phyloP scores from a whole-genome alignment of 2,113 vertebrate genomes.

The Taurulus bubalis region DNA sequence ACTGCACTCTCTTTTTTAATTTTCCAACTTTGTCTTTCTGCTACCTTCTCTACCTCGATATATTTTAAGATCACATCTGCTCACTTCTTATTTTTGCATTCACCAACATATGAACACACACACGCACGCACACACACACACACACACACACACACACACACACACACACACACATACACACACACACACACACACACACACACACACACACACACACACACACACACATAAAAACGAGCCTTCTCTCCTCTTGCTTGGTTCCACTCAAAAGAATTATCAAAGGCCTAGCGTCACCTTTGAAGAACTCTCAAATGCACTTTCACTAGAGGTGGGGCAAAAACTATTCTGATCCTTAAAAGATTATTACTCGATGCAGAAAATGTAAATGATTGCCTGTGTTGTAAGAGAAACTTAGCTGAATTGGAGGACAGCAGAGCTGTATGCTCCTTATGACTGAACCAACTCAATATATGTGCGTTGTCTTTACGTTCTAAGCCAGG shows the following conservation, averaged over 20 bases:
- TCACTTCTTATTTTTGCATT: slow-evolving; percentile 11
- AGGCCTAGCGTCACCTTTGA: slow-evolving; percentile 36
- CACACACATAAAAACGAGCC: no score
- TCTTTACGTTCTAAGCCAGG: not conserved
- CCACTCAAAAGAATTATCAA: slow-evolving; percentile 12
- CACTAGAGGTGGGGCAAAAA: not conserved
- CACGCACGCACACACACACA: not conserved
- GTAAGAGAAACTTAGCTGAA: not conserved
- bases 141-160: no score
- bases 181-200: no score
- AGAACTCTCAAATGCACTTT: slow-evolving; percentile 35
- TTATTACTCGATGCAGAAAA: not conserved
- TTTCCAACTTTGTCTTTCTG: slow-evolving; percentile 15
- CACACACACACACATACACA: no score
- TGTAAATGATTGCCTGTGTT: not conserved
- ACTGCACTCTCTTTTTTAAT: slow-evolving; percentile 24
- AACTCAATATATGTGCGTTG: not conserved
- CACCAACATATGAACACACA: not conserved
- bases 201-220: no score
- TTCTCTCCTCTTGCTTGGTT: slow-evolving; percentile 4
- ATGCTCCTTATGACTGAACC: not conserved
- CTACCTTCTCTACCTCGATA: slow-evolving; percentile 11
- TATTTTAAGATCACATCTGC: slow-evolving; percentile 36
- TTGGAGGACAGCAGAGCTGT: not conserved
- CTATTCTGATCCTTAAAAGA: no score